Conservation (phyloP, 2,797 vertebrate species). For the Setipinna tenuifilis region DNA sequence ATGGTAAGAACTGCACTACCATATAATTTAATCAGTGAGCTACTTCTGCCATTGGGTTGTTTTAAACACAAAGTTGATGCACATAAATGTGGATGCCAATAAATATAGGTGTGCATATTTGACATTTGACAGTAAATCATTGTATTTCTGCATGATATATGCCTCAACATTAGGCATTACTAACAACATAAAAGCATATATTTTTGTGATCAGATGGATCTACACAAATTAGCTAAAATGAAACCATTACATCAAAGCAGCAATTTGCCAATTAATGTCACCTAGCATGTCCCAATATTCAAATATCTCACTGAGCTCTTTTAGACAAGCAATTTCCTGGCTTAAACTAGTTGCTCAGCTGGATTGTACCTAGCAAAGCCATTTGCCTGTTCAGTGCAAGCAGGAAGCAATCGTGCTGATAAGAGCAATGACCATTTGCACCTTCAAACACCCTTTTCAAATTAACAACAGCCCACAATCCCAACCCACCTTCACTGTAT, state of each 20-base stretch:
- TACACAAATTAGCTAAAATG: not conserved
- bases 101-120: too few relatives aligned
- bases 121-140: not conserved
- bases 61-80: not conserved
- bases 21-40: not conserved
- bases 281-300: not conserved
- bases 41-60: not conserved
- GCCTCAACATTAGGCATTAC: not conserved
- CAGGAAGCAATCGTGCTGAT: slow-evolving; percentile 17
- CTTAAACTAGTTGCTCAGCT: not conserved
- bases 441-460: slow-evolving; percentile 13
- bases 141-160: not conserved
- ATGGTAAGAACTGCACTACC: not conserved
- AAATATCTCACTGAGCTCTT: not conserved
- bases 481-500: not conserved
- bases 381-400: slow-evolving; percentile 1
- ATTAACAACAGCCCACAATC: not conserved
- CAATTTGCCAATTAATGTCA: not conserved
- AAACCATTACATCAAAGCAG: not conserved
- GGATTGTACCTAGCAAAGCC: not conserved
- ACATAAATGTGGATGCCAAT: not conserved
- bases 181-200: not conserved
- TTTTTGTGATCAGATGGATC: not conserved
- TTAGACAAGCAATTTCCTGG: not conserved
- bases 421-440: not conserved